Conservation (phyloP, 2,888 invertebrate species). For the Monopis laevigella region DNA sequence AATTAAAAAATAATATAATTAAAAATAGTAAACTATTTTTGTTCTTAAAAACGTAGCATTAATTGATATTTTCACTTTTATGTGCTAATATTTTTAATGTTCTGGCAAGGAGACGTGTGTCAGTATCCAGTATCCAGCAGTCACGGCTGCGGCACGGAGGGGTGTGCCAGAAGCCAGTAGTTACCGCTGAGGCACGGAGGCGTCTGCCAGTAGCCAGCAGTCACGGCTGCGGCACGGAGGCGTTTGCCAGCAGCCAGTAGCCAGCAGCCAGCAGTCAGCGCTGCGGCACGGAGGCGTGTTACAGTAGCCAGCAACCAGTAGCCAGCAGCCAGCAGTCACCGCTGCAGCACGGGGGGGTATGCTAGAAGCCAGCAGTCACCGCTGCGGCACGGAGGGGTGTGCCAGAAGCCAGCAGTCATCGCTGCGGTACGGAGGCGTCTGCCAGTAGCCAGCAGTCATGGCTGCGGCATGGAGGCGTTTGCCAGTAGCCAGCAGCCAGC, state of each 20-base stretch:
- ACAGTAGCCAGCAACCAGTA: neutral
- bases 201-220: neutral
- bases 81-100: too few relatives aligned
- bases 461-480: neutral
- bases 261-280: too few relatives aligned
- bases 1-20: too few relatives aligned
- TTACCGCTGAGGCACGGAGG: neutral
- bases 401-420: neutral
- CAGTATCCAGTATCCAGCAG: too few relatives aligned
- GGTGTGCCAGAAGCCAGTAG: neutral
- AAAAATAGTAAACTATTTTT: too few relatives aligned
- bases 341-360: constrained; percentile 77
- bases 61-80: too few relatives aligned
- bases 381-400: constrained; percentile 23
- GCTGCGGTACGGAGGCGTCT: neutral
- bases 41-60: too few relatives aligned
- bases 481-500: neutral
- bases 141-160: constrained; percentile 30
- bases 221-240: too few relatives aligned
- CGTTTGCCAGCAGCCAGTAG: too few relatives aligned
- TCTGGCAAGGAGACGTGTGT: too few relatives aligned
- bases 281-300: too few relatives aligned
- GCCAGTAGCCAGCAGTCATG: neutral
- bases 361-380: constrained; percentile 74
- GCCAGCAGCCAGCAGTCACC: constrained; percentile 29